These are phyloP conservation scores for Cartodere bifasciata DNA, from an alignment of 2,888 invertebrate species.

Conservation along the genomic window DNA sequence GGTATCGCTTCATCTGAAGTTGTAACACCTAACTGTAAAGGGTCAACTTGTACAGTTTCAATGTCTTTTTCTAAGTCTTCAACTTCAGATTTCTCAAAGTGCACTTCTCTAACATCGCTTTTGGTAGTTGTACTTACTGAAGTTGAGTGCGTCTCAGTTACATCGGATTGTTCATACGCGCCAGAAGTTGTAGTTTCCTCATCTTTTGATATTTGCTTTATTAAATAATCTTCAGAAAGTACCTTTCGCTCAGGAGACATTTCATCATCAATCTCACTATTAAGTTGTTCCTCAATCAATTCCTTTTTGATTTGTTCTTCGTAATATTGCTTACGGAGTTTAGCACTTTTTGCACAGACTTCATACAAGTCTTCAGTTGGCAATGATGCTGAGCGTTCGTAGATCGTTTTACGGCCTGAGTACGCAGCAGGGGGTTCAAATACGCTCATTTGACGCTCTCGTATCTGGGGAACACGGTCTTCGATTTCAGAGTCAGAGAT, in stretches of 20 bases:
- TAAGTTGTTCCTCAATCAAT: slow-evolving; percentile 40
- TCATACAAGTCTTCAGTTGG: slow-evolving; percentile 39
- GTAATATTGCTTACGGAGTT: slow-evolving; percentile 44
- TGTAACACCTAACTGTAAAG: slow-evolving; percentile 18
- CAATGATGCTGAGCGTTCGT: slow-evolving; percentile 38
- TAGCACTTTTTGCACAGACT: slow-evolving; percentile 41
- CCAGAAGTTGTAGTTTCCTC: slow-evolving; percentile 6
- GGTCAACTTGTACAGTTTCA: slow-evolving; percentile 32
- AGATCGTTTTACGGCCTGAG: slow-evolving; percentile 30
- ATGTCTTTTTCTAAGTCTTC: slow-evolving; percentile 38
- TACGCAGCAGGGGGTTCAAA: slow-evolving; percentile 28
- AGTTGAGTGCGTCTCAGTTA: not conserved
- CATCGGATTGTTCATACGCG: not conserved
- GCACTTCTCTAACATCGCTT: slow-evolving; percentile 38
- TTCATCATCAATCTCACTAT: slow-evolving; percentile 37
- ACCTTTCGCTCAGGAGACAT: slow-evolving; percentile 38
- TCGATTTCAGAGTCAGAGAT: slow-evolving; percentile 35
- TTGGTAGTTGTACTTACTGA: no score
- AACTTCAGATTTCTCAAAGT: slow-evolving; percentile 39
- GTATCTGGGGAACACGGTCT: slow-evolving; percentile 34
- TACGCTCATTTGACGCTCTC: slow-evolving; percentile 34
- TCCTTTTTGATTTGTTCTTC: slow-evolving; percentile 49
- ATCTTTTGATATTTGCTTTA: slow-evolving; percentile 14
- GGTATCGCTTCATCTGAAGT: slow-evolving; percentile 27
- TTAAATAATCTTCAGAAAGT: slow-evolving; percentile 9